phyloP scores from a whole-genome alignment of 2,888 invertebrate species.

The Microctonus brassicae region DNA sequence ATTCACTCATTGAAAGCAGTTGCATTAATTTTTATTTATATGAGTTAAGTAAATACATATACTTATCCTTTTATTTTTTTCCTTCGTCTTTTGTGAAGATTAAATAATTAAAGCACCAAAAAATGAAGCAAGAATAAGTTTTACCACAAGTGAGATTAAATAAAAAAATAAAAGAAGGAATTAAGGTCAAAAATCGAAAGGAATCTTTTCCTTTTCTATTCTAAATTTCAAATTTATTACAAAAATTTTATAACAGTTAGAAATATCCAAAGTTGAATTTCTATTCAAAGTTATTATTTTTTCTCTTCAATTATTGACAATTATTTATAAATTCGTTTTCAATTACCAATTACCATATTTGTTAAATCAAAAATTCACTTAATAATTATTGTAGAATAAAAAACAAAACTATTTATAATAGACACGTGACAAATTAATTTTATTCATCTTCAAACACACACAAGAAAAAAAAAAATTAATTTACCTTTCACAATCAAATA shows the following conservation, averaged over 20 bases:
- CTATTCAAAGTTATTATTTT: neutral
- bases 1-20: no score
- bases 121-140: no score
- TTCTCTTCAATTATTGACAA: neutral
- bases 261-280: no score
- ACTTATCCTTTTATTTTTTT: no score
- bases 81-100: no score
- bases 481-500: neutral
- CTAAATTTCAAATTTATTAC: no score
- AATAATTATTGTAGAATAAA: neutral
- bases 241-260: no score
- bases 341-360: neutral
- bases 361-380: neutral
- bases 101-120: no score
- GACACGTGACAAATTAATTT: neutral
- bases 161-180: conserved; percentile 33
- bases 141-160: no score
- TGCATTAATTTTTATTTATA: no score
- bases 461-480: neutral
- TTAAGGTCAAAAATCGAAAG: conserved; percentile 54
- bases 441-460: neutral
- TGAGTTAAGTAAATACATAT: no score
- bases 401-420: neutral
- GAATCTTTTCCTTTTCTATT: conserved; percentile 32
- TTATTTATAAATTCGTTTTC: no score